Percentiles rank a stretch among this genome's conserved stretches.
These are phyloP conservation scores for Hyaena hyaena DNA, from an alignment of 2,113 vertebrate genomes.

Conservation along the genomic window DNA sequence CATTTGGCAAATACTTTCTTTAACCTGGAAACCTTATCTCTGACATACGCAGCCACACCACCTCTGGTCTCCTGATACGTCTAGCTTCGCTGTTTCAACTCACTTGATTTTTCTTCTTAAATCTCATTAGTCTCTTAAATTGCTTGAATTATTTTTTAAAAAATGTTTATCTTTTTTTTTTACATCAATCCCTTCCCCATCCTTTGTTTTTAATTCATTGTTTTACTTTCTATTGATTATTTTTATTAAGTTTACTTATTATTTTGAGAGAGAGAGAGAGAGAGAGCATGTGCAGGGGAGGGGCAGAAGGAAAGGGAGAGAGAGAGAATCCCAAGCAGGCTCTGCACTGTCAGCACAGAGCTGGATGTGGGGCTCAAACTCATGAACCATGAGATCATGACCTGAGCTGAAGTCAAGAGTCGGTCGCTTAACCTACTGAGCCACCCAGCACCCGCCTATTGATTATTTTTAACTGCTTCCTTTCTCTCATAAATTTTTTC, in stretches of 20 bases:
- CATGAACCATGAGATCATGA: too few relatives aligned
- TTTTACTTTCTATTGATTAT: neutral
- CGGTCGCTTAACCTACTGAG: too few relatives aligned
- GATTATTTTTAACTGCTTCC: neutral
- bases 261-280: too few relatives aligned
- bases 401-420: too few relatives aligned
- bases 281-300: too few relatives aligned
- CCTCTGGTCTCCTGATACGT: neutral
- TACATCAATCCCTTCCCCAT: neutral
- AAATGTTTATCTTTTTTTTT: neutral
- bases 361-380: too few relatives aligned
- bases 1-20: neutral
- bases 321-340: too few relatives aligned
- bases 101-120: neutral
- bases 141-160: neutral
- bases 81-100: neutral
- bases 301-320: too few relatives aligned
- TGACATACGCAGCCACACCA: accelerated
- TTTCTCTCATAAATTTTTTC: neutral
- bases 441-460: too few relatives aligned
- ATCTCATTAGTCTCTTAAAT: neutral
- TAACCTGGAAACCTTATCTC: accelerated
- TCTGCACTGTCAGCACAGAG: too few relatives aligned
- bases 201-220: neutral
- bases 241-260: neutral